A percentile compares a stretch with the other conserved stretches of the same genome.
Evolutionary conservation across 2,888 invertebrate species (phyloP).

Genomic region (Teleogryllus oceanicus): DNA sequence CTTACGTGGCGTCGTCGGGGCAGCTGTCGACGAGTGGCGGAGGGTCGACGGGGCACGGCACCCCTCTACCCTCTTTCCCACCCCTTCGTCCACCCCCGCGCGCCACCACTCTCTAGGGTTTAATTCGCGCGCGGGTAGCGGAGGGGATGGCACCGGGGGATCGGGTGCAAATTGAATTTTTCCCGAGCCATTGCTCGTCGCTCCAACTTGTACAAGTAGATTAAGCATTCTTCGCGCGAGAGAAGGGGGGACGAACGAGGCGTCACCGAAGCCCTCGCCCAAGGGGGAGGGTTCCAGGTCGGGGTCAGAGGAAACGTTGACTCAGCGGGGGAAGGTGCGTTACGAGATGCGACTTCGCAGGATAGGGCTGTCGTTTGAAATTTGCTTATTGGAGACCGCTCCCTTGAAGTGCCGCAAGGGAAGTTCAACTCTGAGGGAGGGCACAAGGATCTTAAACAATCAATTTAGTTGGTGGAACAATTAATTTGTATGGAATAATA

Average conservation of each 20-base stretch:
- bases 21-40: not conserved
- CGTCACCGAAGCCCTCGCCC: no score
- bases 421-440: no score
- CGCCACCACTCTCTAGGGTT: not conserved
- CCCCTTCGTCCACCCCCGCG: not conserved
- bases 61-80: not conserved
- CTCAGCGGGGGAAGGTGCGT: no score
- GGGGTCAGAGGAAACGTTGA: no score
- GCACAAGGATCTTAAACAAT: no score
- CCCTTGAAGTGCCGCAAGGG: no score
- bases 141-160: not conserved
- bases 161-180: constrained; percentile 18
- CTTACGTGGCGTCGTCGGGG: not conserved
- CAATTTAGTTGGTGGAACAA: no score
- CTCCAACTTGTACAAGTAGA: not conserved
- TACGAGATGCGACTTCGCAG: no score
- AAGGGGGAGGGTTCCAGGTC: no score
- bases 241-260: not conserved
- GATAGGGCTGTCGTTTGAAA: no score
- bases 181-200: not conserved
- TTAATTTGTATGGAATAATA: no score
- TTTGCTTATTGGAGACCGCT: no score
- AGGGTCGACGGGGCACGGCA: not conserved
- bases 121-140: not conserved
- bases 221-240: not conserved